Percentiles rank a stretch among this genome's conserved stretches.
Evolutionary conservation across 2,888 invertebrate species (phyloP).

Genomic region (Polia nebulosa): DNA sequence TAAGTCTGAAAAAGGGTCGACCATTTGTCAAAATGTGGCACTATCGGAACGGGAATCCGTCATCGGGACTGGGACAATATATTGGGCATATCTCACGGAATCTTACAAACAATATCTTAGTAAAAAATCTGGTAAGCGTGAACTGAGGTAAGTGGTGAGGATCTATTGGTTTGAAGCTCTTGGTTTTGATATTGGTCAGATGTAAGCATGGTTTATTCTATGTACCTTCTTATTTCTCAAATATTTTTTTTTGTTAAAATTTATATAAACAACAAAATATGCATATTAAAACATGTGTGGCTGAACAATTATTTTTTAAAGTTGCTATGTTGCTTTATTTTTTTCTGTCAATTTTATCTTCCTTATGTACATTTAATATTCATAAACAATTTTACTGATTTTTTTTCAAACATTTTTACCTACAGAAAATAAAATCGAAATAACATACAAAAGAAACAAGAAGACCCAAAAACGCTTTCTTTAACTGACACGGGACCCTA

Average conservation of each 20-base stretch:
- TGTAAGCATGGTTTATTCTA: neutral
- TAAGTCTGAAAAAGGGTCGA: conserved; percentile 83
- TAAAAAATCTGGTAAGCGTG: conserved; percentile 58
- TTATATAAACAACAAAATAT: too few species aligned
- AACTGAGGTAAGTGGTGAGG: conserved; percentile 36
- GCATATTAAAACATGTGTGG: too few species aligned
- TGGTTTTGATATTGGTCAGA: neutral
- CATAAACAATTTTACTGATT: too few species aligned
- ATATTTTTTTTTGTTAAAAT: too few species aligned
- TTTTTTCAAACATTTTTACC: too few species aligned
- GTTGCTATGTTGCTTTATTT: too few species aligned
- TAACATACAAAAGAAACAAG: conserved; percentile 26
- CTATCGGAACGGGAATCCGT: conserved; percentile 87
- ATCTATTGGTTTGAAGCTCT: conserved; percentile 12
- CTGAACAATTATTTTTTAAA: too few species aligned
- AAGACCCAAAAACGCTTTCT: conserved; percentile 27
- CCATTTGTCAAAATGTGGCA: conserved; percentile 89
- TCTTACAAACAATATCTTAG: conserved; percentile 74
- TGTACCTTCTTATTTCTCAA: too few species aligned
- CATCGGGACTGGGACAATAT: conserved; percentile 84
- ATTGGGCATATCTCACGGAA: conserved; percentile 85
- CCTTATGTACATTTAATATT: too few species aligned
- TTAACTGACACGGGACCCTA: conserved; percentile 68
- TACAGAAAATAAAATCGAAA: neutral
- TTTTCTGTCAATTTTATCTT: too few species aligned